Conservation (phyloP, 2,888 invertebrate species). For the Congeria kusceri region DNA sequence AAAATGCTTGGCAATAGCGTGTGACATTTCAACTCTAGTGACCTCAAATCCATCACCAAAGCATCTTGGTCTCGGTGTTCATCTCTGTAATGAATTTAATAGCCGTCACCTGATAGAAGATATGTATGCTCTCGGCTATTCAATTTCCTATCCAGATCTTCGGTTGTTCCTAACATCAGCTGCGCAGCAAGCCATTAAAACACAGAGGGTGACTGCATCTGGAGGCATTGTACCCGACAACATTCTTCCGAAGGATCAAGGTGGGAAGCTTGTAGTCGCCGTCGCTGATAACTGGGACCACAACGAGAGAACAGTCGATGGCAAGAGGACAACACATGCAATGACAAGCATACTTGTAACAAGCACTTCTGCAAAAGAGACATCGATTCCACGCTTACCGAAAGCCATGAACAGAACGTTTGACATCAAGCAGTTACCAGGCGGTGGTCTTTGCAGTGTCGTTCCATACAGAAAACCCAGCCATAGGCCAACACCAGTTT, state of each 20-base stretch:
- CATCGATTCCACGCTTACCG: not conserved
- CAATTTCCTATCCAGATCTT: constrained; percentile 8
- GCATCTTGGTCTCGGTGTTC: constrained; percentile 19
- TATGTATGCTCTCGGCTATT: not conserved
- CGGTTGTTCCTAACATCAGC: constrained; percentile 8
- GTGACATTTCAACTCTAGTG: constrained; percentile 14
- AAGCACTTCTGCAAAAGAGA: not conserved
- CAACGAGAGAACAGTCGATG: constrained; percentile 27
- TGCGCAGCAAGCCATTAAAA: not conserved
- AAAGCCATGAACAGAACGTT: constrained; percentile 12
- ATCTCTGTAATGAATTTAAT: constrained; percentile 7
- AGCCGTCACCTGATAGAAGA: constrained; percentile 7
- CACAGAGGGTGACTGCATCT: not conserved
- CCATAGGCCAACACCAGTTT: constrained; percentile 6
- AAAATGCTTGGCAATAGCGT: constrained; percentile 6
- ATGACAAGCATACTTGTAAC: constrained; percentile 21
- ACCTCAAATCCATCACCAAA: constrained; percentile 25
- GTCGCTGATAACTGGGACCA: constrained; percentile 39
- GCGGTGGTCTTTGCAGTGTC: constrained; percentile 20
- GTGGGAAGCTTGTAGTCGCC: constrained; percentile 19
- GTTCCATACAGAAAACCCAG: constrained; percentile 20
- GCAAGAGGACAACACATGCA: constrained; percentile 29
- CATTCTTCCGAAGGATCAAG: not conserved
- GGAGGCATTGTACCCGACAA: constrained; percentile 8
- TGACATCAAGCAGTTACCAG: not conserved